Conservation (phyloP, 2,888 invertebrate species). For the Agapetus fuscipes region DNA sequence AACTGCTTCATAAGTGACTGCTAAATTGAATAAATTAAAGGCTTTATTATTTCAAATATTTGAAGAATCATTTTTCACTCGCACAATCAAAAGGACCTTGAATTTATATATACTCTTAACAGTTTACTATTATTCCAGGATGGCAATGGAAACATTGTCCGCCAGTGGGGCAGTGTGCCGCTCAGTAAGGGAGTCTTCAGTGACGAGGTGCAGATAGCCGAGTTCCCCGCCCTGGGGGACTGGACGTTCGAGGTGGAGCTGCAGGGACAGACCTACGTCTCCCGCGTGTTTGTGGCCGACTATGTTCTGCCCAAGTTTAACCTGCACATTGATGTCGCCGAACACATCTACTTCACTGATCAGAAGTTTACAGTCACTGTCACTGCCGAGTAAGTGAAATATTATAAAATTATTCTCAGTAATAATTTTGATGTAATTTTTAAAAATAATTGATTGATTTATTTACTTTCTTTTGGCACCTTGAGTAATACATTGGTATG, state of each 20-base stretch:
- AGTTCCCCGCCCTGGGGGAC: constrained; percentile 74
- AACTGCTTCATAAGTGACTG: too few species aligned
- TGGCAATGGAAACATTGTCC: constrained; percentile 67
- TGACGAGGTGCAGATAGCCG: constrained; percentile 66
- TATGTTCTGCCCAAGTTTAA: constrained; percentile 92
- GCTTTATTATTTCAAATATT: too few species aligned
- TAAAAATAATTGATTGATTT: neutral
- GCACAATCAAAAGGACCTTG: too few species aligned
- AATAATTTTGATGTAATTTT: too few species aligned
- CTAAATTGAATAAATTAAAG: too few species aligned
- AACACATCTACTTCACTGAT: constrained; percentile 73
- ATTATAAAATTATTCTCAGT: too few species aligned
- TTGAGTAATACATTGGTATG: too few species aligned
- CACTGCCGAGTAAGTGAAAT: constrained; percentile 72
- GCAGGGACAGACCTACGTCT: constrained; percentile 52
- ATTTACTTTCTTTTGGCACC: neutral
- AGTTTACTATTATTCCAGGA: constrained; percentile 52
- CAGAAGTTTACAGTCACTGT: constrained; percentile 69
- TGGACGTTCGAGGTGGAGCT: constrained; percentile 57
- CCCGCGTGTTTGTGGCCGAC: constrained; percentile 75
- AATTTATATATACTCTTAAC: too few species aligned
- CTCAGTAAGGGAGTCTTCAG: constrained; percentile 66
- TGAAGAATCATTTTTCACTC: too few species aligned
- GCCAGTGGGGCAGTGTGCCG: constrained; percentile 62
- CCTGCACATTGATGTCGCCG: constrained; percentile 71